These are phyloP conservation scores for Manis javanica DNA, from an alignment of 2,797 vertebrate species.

Conservation along the genomic window DNA sequence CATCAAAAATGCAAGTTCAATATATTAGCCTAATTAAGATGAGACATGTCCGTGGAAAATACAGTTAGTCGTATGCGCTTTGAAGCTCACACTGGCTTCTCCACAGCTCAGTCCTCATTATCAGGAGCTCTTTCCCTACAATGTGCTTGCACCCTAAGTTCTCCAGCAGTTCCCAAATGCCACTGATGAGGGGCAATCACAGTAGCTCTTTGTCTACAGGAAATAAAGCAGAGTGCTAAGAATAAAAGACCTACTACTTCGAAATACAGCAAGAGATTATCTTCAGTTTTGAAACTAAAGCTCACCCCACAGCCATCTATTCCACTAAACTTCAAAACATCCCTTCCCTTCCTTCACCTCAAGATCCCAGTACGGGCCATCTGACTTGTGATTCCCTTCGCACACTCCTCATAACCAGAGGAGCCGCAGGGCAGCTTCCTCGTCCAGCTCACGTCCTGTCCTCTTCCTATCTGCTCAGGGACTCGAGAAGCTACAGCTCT, in stretches of 20 bases:
- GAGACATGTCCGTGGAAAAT: neutral
- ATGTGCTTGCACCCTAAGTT: neutral
- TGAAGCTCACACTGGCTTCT: neutral
- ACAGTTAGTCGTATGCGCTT: neutral
- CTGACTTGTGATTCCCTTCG: neutral
- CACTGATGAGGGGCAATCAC: neutral
- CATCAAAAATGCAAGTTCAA: neutral
- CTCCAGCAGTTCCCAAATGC: neutral
- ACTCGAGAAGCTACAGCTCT: neutral
- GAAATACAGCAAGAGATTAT: neutral
- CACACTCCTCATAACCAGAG: neutral
- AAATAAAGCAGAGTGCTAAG: neutral
- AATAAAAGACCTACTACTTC: neutral
- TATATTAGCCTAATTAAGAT: neutral
- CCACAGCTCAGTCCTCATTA: neutral
- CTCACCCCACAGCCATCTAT: accelerated
- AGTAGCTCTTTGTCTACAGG: neutral
- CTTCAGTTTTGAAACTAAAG: neutral
- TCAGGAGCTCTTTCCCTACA: neutral
- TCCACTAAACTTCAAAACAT: too few relatives aligned
- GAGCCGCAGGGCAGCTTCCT: too few relatives aligned
- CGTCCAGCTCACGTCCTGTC: accelerated
- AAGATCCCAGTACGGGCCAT: accelerated
- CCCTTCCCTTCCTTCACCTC: neutral
- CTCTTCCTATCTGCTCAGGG: neutral